phyloP scores from a whole-genome alignment of 2,113 vertebrate genomes.

The Pitta sordida region DNA sequence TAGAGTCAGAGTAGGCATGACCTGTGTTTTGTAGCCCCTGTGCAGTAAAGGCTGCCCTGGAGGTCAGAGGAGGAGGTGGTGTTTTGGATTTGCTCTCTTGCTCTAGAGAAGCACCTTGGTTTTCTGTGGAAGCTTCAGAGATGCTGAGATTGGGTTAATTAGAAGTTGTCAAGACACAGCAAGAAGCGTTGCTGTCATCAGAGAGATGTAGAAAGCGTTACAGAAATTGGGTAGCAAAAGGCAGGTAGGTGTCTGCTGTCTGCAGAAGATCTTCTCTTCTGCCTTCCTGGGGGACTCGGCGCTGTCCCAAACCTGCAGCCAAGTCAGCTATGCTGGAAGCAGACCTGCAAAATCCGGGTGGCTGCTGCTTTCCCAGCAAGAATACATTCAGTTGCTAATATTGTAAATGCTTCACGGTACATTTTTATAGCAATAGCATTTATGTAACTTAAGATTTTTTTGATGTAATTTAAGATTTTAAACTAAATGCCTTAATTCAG shows the following conservation, averaged over 20 bases:
- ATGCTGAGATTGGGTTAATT: slow-evolving; percentile 12
- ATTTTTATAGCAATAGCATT: not conserved
- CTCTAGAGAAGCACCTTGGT: not conserved
- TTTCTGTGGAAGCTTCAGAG: not conserved
- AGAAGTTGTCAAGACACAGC: slow-evolving; percentile 29
- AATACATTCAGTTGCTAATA: not conserved
- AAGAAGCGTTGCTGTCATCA: not conserved
- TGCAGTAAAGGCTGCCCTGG: not conserved
- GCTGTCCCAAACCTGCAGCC: not conserved
- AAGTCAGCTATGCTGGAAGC: not conserved
- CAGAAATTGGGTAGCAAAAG: not conserved
- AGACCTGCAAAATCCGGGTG: not conserved
- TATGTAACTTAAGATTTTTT: not conserved
- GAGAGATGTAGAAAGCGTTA: not conserved
- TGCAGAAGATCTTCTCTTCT: not conserved
- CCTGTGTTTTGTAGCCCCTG: not conserved
- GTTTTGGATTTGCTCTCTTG: not conserved
- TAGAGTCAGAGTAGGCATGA: not conserved
- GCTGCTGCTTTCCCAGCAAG: not conserved
- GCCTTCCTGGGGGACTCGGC: not conserved
- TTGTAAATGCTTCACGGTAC: not conserved
- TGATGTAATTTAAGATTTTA: not conserved
- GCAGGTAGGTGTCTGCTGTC: slow-evolving; percentile 18
- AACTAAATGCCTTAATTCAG: not conserved
- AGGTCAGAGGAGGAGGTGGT: not conserved